Evolutionary conservation across 35 echinoderm and acorn worm species (phyloP).

Genomic region (Lytechinus variegatus): DNA sequence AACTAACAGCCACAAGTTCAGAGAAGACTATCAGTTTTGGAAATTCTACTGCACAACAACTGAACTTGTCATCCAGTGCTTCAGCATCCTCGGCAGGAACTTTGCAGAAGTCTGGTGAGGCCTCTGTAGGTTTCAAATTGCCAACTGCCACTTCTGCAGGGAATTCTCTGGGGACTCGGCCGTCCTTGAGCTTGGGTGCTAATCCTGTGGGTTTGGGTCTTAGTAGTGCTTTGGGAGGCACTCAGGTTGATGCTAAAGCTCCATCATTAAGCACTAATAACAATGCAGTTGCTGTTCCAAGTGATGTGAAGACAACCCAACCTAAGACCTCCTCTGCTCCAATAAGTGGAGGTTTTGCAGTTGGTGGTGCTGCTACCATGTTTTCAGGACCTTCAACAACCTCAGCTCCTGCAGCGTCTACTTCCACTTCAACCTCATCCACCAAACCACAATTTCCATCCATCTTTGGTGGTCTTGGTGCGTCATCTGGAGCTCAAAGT

Average conservation of each 20-base stretch:
- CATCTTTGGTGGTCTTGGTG: conserved; percentile 9
- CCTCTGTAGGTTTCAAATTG: neutral
- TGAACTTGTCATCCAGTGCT: conserved; percentile 36
- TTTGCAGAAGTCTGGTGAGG: neutral
- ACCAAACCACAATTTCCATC: conserved; percentile 1
- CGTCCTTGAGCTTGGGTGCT: neutral
- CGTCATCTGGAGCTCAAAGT: neutral
- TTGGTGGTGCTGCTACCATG: neutral
- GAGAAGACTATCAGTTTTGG: conserved; percentile 12
- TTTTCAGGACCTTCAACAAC: neutral
- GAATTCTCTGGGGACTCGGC: neutral
- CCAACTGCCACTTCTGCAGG: neutral
- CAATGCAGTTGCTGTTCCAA: neutral
- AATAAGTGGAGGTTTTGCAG: neutral
- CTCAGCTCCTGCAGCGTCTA: neutral
- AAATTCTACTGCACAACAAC: neutral
- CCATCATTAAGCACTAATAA: neutral
- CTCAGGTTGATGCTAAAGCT: neutral
- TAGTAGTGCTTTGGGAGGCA: neutral
- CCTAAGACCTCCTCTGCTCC: neutral
- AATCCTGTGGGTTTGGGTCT: neutral
- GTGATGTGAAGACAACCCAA: neutral
- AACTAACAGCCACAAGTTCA: conserved; percentile 39
- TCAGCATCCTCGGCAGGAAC: conserved; percentile 5
- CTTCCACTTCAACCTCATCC: neutral